Conservation (phyloP, 2,797 vertebrate species). For the Clarias pachynema region DNA sequence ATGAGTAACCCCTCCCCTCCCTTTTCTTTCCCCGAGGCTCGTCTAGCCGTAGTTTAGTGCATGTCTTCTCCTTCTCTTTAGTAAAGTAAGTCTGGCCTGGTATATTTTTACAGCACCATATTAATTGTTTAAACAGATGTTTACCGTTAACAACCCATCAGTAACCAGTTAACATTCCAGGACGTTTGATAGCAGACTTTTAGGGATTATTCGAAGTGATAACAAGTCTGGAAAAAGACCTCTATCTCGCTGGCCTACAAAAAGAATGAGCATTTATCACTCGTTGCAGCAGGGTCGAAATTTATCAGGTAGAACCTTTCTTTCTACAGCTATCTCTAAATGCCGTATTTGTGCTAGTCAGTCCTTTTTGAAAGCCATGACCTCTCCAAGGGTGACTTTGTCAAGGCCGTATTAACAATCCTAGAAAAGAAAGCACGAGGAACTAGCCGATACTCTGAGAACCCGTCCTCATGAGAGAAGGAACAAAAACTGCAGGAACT, state of each 20-base stretch:
- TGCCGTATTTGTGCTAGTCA: background rate
- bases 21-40: slow-evolving; percentile 1
- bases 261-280: slow-evolving; percentile 14
- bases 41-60: slow-evolving; percentile 10
- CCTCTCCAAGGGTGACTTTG: background rate
- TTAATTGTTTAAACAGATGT: slow-evolving; percentile 20
- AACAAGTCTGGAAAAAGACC: background rate
- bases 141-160: slow-evolving; percentile 4
- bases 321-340: background rate
- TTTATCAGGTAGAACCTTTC: background rate
- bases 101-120: background rate
- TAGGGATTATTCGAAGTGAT: slow-evolving; percentile 2
- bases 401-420: background rate
- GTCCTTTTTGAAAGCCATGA: slow-evolving; percentile 7
- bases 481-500: no score
- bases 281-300: background rate
- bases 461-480: no score
- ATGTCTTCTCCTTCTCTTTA: background rate
- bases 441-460: background rate
- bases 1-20: slow-evolving; percentile 20
- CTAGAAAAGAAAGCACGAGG: background rate
- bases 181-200: slow-evolving; percentile 11
- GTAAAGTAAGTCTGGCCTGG: background rate
- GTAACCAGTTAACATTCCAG: background rate
- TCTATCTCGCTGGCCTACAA: background rate